These are phyloP conservation scores for Acanthurus lineatus DNA, from an alignment of 2,797 vertebrate species.

Conservation along the genomic window DNA sequence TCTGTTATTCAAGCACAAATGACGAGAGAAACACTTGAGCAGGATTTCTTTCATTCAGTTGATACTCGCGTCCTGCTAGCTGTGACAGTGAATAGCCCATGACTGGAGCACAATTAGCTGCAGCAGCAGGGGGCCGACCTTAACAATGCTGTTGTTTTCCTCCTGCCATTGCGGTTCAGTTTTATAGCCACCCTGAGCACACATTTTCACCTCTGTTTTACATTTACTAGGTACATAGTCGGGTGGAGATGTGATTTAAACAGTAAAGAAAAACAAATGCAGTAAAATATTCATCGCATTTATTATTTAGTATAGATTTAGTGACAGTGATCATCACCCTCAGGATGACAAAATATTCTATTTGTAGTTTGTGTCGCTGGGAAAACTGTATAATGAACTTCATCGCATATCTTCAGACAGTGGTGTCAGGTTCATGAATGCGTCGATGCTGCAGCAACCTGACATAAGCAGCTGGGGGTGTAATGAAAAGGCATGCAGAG, in stretches of 20 bases:
- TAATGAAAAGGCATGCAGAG: constrained; percentile 50
- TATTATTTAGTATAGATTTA: constrained; percentile 47
- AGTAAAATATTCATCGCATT: constrained; percentile 58
- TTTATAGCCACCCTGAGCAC: constrained; percentile 75
- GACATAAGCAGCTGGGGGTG: constrained; percentile 43
- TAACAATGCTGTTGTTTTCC: constrained; percentile 84
- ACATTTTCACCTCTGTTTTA: constrained; percentile 65
- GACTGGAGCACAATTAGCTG: constrained; percentile 79
- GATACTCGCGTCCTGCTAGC: constrained; percentile 52
- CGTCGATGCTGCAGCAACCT: constrained; percentile 59
- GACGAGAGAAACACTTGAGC: constrained; percentile 46
- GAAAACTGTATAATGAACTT: constrained; percentile 18
- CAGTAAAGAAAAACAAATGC: constrained; percentile 33
- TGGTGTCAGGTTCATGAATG: constrained; percentile 62
- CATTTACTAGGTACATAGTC: constrained; percentile 50
- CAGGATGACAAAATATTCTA: constrained; percentile 19
- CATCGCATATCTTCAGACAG: constrained; percentile 17
- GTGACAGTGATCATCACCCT: constrained; percentile 21
- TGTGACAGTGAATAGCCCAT: constrained; percentile 67
- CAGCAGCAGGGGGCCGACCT: constrained; percentile 70
- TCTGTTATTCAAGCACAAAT: constrained; percentile 48
- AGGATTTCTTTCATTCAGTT: constrained; percentile 47
- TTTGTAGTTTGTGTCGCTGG: constrained; percentile 12
- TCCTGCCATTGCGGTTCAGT: constrained; percentile 70
- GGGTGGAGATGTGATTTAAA: constrained; percentile 45